Evolutionary conservation across 2,113 vertebrate genomes (phyloP).

Genomic region (Phrynosoma blainvillii): DNA sequence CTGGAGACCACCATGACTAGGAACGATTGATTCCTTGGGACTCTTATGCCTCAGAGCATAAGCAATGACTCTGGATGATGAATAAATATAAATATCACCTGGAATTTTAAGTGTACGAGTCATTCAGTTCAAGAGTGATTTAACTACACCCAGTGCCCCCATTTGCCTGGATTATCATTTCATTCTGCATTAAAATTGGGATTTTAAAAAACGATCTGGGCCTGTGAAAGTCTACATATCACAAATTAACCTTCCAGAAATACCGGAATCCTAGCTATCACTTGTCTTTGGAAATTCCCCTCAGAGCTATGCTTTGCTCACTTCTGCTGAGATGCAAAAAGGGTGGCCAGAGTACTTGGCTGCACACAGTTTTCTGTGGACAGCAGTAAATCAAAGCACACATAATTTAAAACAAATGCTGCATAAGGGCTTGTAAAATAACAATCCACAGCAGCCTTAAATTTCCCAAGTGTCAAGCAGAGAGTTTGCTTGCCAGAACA

Average conservation of each 20-base stretch:
- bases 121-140: too few relatives aligned
- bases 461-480: slow-evolving; percentile 42
- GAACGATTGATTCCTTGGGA: too few relatives aligned
- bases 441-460: slow-evolving; percentile 56
- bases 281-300: not conserved
- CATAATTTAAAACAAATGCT: slow-evolving; percentile 63
- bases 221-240: too few relatives aligned
- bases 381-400: slow-evolving; percentile 57
- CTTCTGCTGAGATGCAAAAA: slow-evolving; percentile 36
- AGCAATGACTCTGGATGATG: too few relatives aligned
- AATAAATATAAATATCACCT: too few relatives aligned
- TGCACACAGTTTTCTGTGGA: slow-evolving; percentile 45
- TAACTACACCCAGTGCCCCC: too few relatives aligned
- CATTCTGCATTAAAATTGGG: too few relatives aligned
- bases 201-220: too few relatives aligned
- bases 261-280: not conserved
- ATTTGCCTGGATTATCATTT: too few relatives aligned
- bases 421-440: slow-evolving; percentile 61
- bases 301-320: not conserved
- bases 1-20: too few relatives aligned
- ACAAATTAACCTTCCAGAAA: not conserved
- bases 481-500: slow-evolving; percentile 34
- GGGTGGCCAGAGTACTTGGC: not conserved
- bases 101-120: too few relatives aligned
- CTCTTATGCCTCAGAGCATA: too few relatives aligned